These are phyloP conservation scores for Ascidia mentula DNA, from an alignment of 23 tunicate species.

Conservation along the genomic window DNA sequence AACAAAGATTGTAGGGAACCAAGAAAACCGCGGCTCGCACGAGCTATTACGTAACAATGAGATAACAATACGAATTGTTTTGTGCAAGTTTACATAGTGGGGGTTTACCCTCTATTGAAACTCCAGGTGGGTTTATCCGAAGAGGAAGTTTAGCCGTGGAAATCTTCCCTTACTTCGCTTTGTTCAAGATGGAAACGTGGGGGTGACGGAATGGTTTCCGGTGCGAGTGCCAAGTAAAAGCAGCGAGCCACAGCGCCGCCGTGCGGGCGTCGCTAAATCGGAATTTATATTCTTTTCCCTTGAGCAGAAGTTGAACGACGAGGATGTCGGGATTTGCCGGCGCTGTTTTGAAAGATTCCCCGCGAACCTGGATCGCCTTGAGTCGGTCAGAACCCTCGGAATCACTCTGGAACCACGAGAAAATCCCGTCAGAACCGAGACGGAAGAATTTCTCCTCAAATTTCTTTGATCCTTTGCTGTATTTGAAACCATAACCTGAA, in stretches of 20 bases:
- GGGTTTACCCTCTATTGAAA: no score
- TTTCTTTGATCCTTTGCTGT: not conserved
- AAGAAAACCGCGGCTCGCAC: no score
- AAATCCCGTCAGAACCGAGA: not conserved
- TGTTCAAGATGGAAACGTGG: not conserved
- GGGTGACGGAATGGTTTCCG: not conserved
- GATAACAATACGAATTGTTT: no score
- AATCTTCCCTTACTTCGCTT: not conserved
- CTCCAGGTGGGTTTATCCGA: no score
- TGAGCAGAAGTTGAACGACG: not conserved
- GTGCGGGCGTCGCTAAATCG: not conserved
- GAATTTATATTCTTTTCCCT: not conserved
- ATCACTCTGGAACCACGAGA: not conserved
- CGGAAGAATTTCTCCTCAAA: not conserved
- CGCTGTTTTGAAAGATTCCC: not conserved
- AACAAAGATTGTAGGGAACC: no score
- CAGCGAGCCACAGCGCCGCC: not conserved
- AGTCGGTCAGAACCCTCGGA: not conserved
- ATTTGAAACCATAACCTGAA: not conserved
- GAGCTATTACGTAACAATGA: no score
- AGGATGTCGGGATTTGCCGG: not conserved
- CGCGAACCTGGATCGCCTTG: not conserved
- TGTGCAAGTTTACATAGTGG: no score
- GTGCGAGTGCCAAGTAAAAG: not conserved
- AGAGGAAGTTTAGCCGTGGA: no score